Conservation (phyloP, 2,113 vertebrate genomes). For the Uria lomvia region DNA sequence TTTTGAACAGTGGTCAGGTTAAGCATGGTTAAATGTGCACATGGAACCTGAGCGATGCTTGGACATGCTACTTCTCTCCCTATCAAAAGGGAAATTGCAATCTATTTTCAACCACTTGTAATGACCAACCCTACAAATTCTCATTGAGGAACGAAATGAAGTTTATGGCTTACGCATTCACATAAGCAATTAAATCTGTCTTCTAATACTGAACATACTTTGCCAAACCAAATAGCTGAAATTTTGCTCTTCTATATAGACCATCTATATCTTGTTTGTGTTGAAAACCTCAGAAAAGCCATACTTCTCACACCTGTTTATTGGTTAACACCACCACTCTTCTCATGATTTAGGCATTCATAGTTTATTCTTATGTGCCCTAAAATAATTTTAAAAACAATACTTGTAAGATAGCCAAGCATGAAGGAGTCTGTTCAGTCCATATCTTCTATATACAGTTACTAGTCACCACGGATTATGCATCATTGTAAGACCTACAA, state of each 20-base stretch:
- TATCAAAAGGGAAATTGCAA: neutral
- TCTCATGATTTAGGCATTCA: fast-evolving
- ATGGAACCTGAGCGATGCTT: fast-evolving
- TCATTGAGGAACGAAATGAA: neutral
- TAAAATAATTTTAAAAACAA: neutral
- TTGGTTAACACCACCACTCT: neutral
- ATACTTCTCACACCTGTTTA: neutral
- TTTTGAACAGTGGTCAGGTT: neutral
- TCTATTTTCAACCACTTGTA: neutral
- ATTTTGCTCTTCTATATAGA: fast-evolving
- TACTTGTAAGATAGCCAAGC: neutral
- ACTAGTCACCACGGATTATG: neutral
- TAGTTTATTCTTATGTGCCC: neutral
- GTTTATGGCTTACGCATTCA: neutral
- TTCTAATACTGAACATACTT: neutral
- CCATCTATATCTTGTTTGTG: fast-evolving
- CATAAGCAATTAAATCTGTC: neutral
- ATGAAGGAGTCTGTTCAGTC: neutral
- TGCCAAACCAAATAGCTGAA: neutral
- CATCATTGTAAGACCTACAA: neutral
- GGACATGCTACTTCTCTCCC: neutral
- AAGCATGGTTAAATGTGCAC: fast-evolving
- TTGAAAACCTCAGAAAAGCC: neutral
- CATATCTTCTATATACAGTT: neutral
- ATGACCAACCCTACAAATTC: neutral